Conservation (phyloP, 2,888 invertebrate genomes). For the Elaeidobius kamerunicus region DNA sequence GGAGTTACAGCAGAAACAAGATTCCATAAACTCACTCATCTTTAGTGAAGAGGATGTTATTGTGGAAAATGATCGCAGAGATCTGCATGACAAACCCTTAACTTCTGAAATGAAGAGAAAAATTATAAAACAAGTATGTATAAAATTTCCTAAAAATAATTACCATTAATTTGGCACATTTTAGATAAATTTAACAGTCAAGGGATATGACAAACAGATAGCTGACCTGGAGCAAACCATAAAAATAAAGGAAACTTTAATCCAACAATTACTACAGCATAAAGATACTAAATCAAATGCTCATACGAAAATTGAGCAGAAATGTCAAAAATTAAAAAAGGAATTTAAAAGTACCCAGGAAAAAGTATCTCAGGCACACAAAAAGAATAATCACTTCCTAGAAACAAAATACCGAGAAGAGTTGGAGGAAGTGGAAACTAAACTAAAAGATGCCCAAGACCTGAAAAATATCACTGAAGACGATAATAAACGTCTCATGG, state of each 20-base stretch:
- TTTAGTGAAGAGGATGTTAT: constrained; percentile 37
- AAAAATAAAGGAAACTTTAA: constrained; percentile 67
- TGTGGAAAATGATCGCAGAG: constrained; percentile 33
- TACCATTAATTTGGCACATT: not conserved
- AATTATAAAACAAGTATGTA: constrained; percentile 40
- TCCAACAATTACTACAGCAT: constrained; percentile 63
- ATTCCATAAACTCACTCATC: constrained; percentile 36
- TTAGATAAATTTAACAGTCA: constrained; percentile 38
- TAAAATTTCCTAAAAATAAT: not conserved
- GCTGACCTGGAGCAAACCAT: constrained; percentile 67
- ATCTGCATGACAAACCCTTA: constrained; percentile 29
- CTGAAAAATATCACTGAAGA: constrained; percentile 56
- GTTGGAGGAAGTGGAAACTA: constrained; percentile 49
- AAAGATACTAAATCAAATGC: constrained; percentile 57
- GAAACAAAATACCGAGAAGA: constrained; percentile 46
- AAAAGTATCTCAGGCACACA: constrained; percentile 55
- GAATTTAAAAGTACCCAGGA: constrained; percentile 59
- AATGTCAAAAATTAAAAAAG: constrained; percentile 57
- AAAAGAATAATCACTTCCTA: constrained; percentile 42
- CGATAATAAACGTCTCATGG: constrained; percentile 63
- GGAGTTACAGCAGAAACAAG: constrained; percentile 37
- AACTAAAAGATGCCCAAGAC: constrained; percentile 47
- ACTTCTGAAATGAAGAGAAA: constrained; percentile 43
- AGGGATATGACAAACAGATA: constrained; percentile 53
- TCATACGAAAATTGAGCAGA: constrained; percentile 61